Percentiles rank a stretch among this genome's conserved stretches.
phyloP scores from a whole-genome alignment of 2,888 invertebrate species.

The Lymantria dispar region DNA sequence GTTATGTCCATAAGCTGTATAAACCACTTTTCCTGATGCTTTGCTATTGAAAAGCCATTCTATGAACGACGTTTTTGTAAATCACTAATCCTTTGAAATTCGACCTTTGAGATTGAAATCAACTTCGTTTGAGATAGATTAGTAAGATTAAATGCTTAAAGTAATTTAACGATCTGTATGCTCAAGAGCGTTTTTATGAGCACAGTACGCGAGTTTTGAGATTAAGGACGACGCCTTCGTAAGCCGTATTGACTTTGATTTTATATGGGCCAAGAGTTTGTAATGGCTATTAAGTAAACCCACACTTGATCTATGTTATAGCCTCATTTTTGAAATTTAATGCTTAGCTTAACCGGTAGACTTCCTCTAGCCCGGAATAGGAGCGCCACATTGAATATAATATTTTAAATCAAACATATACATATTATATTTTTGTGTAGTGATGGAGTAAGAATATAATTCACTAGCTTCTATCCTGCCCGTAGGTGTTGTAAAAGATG shows the following conservation, averaged over 20 bases:
- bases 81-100: neutral
- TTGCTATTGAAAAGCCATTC: neutral
- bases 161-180: constrained; percentile 36
- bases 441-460: no score
- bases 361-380: no score
- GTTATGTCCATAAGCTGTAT: no score
- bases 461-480: no score
- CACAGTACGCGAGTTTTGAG: constrained; percentile 26
- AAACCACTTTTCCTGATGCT: neutral
- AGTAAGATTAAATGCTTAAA: constrained; percentile 26
- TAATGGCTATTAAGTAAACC: constrained; percentile 30
- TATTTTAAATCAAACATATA: no score
- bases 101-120: constrained; percentile 10
- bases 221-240: constrained; percentile 28
- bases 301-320: neutral
- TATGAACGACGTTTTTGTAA: neutral
- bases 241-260: constrained; percentile 35
- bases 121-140: constrained; percentile 27
- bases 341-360: no score
- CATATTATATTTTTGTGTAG: no score
- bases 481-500: no score
- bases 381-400: no score
- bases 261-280: constrained; percentile 32
- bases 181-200: constrained; percentile 34
- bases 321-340: no score